These are phyloP conservation scores for Pseudochaenichthys georgianus DNA, from an alignment of 2,797 vertebrate species.

Conservation along the genomic window DNA sequence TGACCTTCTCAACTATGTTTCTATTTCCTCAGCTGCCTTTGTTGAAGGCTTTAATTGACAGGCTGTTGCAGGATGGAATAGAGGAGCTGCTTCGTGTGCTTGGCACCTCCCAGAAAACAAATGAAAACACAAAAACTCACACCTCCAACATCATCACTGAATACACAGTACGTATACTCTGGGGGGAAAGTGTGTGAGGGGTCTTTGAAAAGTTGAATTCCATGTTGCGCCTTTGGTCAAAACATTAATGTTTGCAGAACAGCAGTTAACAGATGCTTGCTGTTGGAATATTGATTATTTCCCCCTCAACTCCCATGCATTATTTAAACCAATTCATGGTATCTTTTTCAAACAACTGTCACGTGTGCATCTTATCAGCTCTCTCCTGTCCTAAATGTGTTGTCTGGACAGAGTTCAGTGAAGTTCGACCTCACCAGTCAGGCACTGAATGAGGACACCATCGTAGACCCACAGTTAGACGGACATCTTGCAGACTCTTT, in stretches of 20 bases:
- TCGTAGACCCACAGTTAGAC: constrained; percentile 53
- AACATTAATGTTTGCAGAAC: not conserved
- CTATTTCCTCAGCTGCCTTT: constrained; percentile 84
- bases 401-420: constrained; percentile 67
- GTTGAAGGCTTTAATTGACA: constrained; percentile 88
- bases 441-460: constrained; percentile 44
- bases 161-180: constrained; percentile 70
- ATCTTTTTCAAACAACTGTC: not conserved
- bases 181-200: not conserved
- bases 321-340: not conserved
- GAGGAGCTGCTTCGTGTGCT: constrained; percentile 83
- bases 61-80: constrained; percentile 86
- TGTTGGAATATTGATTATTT: not conserved
- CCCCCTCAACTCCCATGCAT: not conserved
- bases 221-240: not conserved
- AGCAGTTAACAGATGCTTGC: not conserved
- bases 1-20: constrained; percentile 28
- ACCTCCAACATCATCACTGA: constrained; percentile 75
- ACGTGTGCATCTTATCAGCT: not conserved
- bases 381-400: not conserved
- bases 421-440: constrained; percentile 65
- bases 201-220: not conserved
- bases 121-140: constrained; percentile 72
- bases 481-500: constrained; percentile 37
- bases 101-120: constrained; percentile 62